Base-by-base conservation (phyloP, 2,888 invertebrate species). In the Lithophane ornitopus region DNA sequence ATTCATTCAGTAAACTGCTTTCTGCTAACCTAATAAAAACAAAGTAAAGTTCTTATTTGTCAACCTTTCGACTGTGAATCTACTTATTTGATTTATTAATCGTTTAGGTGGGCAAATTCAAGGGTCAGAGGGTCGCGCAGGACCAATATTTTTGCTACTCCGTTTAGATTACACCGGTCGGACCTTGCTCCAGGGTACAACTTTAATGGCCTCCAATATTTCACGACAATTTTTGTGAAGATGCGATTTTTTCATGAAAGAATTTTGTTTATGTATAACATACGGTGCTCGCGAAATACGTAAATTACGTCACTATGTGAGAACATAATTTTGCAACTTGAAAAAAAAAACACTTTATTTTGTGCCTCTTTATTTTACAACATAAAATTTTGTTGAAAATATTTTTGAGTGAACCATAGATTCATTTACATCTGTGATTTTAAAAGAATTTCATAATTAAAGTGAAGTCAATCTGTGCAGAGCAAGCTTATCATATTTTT, bases 71-170 rank as follows among this genome's bases (percentile, higher is more conserved):
- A 63, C 77, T 78, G 58, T 68, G 80, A 78, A 75, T 76, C 67
- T 68, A 75, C 78, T 84, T 77, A 84, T 84, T 82, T 87, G 85
- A 85, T 85, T 84, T 87, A 87, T 85, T 80, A 80, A 87, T 82
- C 82, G 80, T 85, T 87, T 85, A 83, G 68, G 82, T 77, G 71
- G 49, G 81, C 77, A 84, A 71, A 81, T 74, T 76, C 67, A 63
- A 87, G 84, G 87, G 78, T 82, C 84, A 69, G 54, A 80, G 70
- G 78, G 54, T 56, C 59, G 62, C 54, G 65, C 11, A 52, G 70
- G 54, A 59, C 77, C 80, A 78, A 80, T 87, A 87, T 84, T 85
- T 86, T 78, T 81, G 58, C 77, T 67, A 65, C 72, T 74, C 77
- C 77, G 39, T 80, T 80, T 80, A 84, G 67, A 83, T 87, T 85